These are phyloP conservation scores for Rhinichthys klamathensis DNA, from an alignment of 2,113 vertebrate genomes.

Conservation along the genomic window DNA sequence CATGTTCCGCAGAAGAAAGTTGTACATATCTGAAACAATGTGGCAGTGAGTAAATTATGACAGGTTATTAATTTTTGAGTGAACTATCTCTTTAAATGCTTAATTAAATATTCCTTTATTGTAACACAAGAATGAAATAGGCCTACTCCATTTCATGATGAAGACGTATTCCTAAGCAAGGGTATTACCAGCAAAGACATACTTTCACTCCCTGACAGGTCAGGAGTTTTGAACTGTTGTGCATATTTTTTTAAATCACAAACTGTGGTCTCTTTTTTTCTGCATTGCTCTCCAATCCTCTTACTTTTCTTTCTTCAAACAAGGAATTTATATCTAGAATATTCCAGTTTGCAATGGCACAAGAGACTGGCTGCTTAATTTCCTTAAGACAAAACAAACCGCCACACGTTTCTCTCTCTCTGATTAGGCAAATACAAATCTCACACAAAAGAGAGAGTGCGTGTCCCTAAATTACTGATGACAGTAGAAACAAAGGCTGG, in stretches of 20 bases:
- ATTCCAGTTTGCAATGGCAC: slow-evolving; percentile 28
- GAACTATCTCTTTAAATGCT: neutral
- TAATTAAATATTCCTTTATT: neutral
- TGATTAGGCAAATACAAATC: slow-evolving; percentile 33
- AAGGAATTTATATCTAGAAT: slow-evolving; percentile 53
- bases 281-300: slow-evolving; percentile 33
- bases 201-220: neutral
- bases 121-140: neutral
- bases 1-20: neutral
- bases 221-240: slow-evolving; percentile 7
- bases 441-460: neutral
- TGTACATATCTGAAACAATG: neutral
- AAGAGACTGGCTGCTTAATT: slow-evolving; percentile 55
- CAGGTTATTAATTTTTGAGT: neutral
- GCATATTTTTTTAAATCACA: slow-evolving; percentile 7
- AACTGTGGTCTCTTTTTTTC: neutral
- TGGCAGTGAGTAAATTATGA: neutral
- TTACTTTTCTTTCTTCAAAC: slow-evolving; percentile 28
- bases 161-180: neutral
- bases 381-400: slow-evolving; percentile 56
- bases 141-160: neutral
- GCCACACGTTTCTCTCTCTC: slow-evolving; percentile 40
- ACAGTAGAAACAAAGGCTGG: slow-evolving; percentile 75
- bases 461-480: slow-evolving; percentile 38
- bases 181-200: neutral